Conservation (phyloP, 1,140 invertebrate species). For the Drosophila guanche region DNA sequence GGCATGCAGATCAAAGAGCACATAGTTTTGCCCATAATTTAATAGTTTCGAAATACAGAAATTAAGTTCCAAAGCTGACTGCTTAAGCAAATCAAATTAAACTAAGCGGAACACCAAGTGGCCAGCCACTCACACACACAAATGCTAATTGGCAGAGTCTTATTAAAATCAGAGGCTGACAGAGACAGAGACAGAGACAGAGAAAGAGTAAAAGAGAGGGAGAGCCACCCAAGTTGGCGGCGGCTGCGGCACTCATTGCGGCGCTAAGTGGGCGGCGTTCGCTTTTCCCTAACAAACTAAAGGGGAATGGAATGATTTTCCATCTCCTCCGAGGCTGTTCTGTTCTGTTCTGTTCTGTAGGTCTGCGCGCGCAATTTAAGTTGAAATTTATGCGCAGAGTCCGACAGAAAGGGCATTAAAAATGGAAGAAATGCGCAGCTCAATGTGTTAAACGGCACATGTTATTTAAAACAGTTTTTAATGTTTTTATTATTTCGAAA, state of each 20-base stretch:
- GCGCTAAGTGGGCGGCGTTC: conserved; percentile 72
- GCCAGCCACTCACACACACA: conserved; percentile 12
- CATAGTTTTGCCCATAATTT: conserved; percentile 74
- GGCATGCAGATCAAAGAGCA: conserved; percentile 79
- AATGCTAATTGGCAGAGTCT: conserved; percentile 72
- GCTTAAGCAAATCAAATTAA: conserved; percentile 78
- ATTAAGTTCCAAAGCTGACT: conserved; percentile 47
- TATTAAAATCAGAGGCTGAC: conserved; percentile 12
- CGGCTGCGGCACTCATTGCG: not conserved
- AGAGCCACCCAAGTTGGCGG: conserved; percentile 49
- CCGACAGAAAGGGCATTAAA: conserved; percentile 51
- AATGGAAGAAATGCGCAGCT: conserved; percentile 52
- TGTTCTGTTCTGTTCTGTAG: conserved; percentile 41
- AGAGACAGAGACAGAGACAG: conserved; percentile 10
- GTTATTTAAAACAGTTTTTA: conserved; percentile 75
- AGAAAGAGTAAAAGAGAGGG: conserved; percentile 22
- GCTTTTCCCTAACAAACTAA: not conserved
- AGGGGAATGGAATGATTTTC: conserved; percentile 6
- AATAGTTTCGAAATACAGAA: conserved; percentile 77
- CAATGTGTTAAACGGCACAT: conserved; percentile 82
- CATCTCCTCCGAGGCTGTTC: not conserved
- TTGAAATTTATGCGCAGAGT: conserved; percentile 70
- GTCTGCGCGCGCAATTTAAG: conserved; percentile 80
- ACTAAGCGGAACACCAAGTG: conserved; percentile 46
- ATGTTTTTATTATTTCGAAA: conserved; percentile 59